These are phyloP conservation scores for Addax nasomaculatus DNA, from an alignment of 2,113 vertebrate genomes.

Conservation along the genomic window DNA sequence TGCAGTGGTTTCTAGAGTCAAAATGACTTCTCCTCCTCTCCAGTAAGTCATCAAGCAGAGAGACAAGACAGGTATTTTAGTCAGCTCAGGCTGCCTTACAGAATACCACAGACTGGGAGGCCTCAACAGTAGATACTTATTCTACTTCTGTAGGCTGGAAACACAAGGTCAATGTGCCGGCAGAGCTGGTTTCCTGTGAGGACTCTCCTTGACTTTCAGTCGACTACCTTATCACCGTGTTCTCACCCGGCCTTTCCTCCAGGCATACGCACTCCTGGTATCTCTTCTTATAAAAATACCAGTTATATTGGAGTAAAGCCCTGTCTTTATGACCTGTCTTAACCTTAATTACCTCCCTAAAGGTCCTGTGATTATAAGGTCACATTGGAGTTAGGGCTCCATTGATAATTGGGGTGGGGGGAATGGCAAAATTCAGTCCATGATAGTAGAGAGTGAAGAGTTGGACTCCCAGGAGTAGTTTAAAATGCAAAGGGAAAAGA, in stretches of 20 bases:
- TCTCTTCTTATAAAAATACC: neutral
- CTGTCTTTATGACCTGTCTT: neutral
- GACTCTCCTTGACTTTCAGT: neutral
- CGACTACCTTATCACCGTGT: accelerated
- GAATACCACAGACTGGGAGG: neutral
- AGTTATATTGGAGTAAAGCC: neutral
- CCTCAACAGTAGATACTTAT: neutral
- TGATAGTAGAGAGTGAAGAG: neutral
- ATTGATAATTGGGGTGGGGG: neutral
- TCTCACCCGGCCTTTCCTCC: neutral
- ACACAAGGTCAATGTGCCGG: neutral
- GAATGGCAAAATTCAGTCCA: neutral
- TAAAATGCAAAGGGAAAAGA: neutral
- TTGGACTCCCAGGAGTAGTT: neutral
- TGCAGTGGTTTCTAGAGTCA: neutral
- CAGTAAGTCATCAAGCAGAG: neutral
- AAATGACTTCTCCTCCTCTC: neutral
- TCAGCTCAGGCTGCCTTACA: neutral
- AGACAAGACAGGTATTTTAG: neutral
- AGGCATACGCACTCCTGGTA: neutral
- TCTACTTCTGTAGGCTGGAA: neutral
- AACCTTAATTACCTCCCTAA: neutral
- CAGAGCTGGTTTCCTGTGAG: neutral
- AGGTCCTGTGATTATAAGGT: neutral
- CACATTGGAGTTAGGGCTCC: neutral